A percentile compares a stretch with the other conserved stretches of the same genome.
Conservation (phyloP, 2,113 vertebrate genomes). For the Galeopterus variegatus region DNA sequence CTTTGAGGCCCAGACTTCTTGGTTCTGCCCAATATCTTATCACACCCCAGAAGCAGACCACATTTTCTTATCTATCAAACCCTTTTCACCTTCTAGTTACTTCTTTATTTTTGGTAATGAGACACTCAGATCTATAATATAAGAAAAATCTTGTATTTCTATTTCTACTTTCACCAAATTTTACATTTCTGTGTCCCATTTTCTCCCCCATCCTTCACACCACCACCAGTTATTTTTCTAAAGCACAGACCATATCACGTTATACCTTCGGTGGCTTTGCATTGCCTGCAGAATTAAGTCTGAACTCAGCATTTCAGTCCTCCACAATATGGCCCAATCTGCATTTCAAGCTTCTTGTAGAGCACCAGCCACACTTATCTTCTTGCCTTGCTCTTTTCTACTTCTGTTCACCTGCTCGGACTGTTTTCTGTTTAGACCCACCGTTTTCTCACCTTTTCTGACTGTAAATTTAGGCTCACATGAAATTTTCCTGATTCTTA, state of each 20-base stretch:
- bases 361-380: background rate
- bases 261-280: background rate
- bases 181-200: background rate
- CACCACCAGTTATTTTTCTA: background rate
- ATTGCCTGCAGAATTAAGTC: background rate
- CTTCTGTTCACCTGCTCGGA: background rate
- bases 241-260: background rate
- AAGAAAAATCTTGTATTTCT: constrained; percentile 14
- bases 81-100: background rate
- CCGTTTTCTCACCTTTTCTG: background rate
- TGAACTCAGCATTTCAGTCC: background rate
- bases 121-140: background rate
- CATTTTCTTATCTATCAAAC: background rate
- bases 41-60: constrained; percentile 66
- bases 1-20: background rate
- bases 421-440: background rate
- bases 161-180: background rate
- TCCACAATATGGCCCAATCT: accelerated
- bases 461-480: background rate
- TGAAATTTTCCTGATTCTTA: background rate
- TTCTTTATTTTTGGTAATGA: constrained; percentile 16
- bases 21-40: constrained; percentile 66
- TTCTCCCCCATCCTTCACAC: background rate
- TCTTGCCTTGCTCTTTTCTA: background rate
- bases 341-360: background rate